A percentile compares a stretch with the other conserved stretches of the same genome.
Evolutionary conservation across 2,797 vertebrate species (phyloP).

Genomic region (Eulemur albifrons): DNA sequence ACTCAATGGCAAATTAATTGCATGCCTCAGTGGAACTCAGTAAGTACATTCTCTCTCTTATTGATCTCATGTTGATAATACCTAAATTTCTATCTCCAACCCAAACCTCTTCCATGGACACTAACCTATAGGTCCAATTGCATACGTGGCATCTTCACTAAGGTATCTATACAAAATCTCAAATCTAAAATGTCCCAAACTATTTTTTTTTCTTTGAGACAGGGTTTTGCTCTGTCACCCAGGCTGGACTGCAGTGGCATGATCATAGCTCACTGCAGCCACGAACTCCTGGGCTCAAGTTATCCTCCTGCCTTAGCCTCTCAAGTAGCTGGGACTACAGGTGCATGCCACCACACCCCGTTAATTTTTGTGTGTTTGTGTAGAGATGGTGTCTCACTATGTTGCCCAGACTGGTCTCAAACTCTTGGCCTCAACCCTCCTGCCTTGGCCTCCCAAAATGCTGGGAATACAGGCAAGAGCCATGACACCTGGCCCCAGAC

Average conservation of each 20-base stretch:
- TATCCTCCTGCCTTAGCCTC: background rate
- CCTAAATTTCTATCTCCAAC: background rate
- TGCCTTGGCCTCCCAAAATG: background rate
- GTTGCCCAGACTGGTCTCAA: background rate
- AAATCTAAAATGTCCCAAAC: background rate
- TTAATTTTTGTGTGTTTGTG: background rate
- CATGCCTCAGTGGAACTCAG: background rate
- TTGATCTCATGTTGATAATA: background rate
- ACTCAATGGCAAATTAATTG: background rate
- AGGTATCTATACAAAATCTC: background rate
- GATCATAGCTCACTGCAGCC: background rate
- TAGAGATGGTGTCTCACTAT: background rate
- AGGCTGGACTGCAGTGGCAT: background rate
- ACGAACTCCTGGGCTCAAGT: background rate
- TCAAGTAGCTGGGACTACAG: background rate
- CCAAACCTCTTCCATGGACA: background rate
- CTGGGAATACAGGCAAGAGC: background rate
- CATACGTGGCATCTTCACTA: background rate
- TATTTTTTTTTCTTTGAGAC: background rate
- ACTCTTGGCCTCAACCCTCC: background rate
- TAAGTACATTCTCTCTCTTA: background rate
- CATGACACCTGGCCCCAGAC: background rate
- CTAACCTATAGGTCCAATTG: background rate
- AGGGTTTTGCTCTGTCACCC: background rate
- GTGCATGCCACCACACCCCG: background rate